A percentile compares a stretch with the other conserved stretches of the same genome.
Conservation (phyloP, 2,113 vertebrate species). For the Neolamprologus ventralis region DNA sequence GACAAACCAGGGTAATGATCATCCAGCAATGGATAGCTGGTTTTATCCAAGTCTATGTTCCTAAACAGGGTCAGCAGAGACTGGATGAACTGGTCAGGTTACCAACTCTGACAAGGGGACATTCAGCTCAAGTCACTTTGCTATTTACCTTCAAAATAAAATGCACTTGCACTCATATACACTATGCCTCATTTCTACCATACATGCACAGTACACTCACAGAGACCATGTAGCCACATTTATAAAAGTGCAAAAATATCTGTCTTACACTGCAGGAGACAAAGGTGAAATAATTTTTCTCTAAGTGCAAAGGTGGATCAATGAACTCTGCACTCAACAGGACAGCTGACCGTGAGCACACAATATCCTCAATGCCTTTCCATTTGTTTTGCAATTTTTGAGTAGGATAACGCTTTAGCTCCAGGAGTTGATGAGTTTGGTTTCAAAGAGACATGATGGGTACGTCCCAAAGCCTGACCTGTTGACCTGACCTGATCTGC, state of each 20-base stretch:
- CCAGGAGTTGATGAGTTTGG: accelerated
- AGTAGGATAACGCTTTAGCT: neutral
- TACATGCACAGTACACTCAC: neutral
- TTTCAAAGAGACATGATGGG: neutral
- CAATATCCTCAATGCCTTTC: neutral
- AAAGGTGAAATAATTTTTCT: neutral
- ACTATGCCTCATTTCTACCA: neutral
- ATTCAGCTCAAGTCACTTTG: neutral
- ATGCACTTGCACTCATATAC: neutral
- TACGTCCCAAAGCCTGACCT: neutral
- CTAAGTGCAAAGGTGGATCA: neutral
- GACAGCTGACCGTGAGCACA: neutral
- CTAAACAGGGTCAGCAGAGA: neutral
- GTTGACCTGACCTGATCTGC: neutral
- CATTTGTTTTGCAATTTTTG: accelerated
- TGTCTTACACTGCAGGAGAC: neutral
- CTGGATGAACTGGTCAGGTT: neutral
- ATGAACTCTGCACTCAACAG: neutral
- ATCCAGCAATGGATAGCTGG: neutral
- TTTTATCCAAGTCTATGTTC: neutral
- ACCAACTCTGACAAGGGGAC: neutral
- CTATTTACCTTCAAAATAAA: neutral
- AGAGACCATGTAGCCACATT: neutral
- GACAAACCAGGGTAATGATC: neutral
- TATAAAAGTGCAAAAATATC: neutral